Base-by-base conservation (phyloP, 1,140 invertebrate species). In the Pseudoatta argentina region DNA sequence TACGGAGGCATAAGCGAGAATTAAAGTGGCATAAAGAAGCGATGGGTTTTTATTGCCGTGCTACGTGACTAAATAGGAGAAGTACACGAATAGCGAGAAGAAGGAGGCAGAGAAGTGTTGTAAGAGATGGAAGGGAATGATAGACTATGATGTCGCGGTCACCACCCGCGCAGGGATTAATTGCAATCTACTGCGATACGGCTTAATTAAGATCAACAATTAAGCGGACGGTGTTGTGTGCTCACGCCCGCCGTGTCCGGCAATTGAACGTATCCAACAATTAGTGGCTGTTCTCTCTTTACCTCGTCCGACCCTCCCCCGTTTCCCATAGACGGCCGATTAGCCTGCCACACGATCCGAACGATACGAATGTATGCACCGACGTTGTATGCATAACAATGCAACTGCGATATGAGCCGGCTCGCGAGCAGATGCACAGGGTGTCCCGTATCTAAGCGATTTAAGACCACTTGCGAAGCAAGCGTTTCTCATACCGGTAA, bases 131-230 rank as follows among this genome's bases (percentile, higher is more conserved):
- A 78, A 83, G 59, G 51, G 87, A 61, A 59, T 53, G 66, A 87
- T 83, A 61, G 87, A 83, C 78, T 73, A 10, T 7, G 34, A 89
- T 78, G 76, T 89, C 77, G 75, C 44, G 61, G 14, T 57, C 73
- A 30, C 57, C 63, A 66, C 88, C 88, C 64, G 83, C 88, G 85
- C 63, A n/a, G 27, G 10, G 8, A 77, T 82, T 89, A 89, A 89
- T 89, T 78, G 85, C 64, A 77, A 89, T 81, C 78, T 90, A 89
- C 85, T 48, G 57, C 86, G 87, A 86, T 85, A 88, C 90, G 63
- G 69, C 87, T 88, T 90, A 92, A 92, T 92, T 92, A 92, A 88
- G 90, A 85, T 85, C 77, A 78, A 79, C 88, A 86, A 91, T 90
- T 88, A 88, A 75, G 39, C 59, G 69, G 53, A 59, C 48, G 53